phyloP scores from a whole-genome alignment of 2,113 vertebrate genomes.

The Ahaetulla prasina region DNA sequence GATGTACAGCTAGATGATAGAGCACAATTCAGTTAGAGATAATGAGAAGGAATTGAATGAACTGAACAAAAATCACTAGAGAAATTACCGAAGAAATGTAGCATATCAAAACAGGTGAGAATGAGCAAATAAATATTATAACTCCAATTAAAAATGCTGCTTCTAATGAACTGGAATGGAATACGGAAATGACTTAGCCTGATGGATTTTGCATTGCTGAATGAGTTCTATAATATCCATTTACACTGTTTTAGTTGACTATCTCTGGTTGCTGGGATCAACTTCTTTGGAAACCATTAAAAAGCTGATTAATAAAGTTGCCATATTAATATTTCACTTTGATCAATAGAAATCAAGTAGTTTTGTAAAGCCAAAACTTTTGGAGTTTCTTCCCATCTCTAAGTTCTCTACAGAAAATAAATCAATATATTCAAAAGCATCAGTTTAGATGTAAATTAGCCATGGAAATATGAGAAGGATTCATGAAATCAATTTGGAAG shows the following conservation, averaged over 20 bases:
- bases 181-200: constrained; percentile 65
- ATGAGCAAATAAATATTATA: constrained; percentile 76
- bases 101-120: constrained; percentile 69
- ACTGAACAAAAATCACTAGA: constrained; percentile 66
- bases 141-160: constrained; percentile 73
- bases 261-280: constrained; percentile 55
- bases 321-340: not conserved
- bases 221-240: constrained; percentile 66
- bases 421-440: not conserved
- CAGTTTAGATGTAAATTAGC: not conserved
- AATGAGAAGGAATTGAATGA: constrained; percentile 63
- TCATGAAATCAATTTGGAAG: not conserved
- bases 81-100: constrained; percentile 73
- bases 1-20: constrained; percentile 47
- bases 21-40: constrained; percentile 60
- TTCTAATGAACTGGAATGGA: constrained; percentile 73
- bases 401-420: not conserved
- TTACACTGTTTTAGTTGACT: constrained; percentile 63
- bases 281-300: constrained; percentile 53
- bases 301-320: not conserved
- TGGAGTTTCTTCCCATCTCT: not conserved
- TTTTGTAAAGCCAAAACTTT: not conserved
- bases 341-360: not conserved
- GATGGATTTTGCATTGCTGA: constrained; percentile 66
- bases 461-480: not conserved